phyloP scores from a whole-genome alignment of 2,888 invertebrate species.

The Pachycephus smyrnensis region DNA sequence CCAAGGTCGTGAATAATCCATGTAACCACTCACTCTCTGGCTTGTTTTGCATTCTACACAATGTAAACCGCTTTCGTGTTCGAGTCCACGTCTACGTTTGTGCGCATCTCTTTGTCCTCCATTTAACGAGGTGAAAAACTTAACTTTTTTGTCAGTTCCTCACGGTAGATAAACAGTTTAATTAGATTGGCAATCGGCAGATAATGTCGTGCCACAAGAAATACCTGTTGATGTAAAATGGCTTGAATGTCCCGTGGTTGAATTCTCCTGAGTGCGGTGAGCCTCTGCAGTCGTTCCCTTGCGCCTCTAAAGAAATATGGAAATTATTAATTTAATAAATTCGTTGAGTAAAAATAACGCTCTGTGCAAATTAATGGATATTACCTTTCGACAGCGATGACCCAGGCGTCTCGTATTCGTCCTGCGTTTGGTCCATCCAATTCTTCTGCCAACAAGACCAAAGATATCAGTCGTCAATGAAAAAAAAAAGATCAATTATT shows the following conservation, averaged over 20 bases:
- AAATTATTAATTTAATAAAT: constrained; percentile 7
- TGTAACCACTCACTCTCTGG: constrained; percentile 31
- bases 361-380: background rate
- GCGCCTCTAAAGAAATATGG: constrained; percentile 61
- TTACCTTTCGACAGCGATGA: constrained; percentile 97
- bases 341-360: background rate
- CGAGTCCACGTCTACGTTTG: background rate
- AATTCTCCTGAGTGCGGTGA: constrained; percentile 92
- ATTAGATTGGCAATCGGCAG: background rate
- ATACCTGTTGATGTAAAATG: constrained; percentile 62
- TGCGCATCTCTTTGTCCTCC: background rate
- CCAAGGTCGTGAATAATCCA: constrained; percentile 48
- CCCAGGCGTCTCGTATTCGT: constrained; percentile 92
- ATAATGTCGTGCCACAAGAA: background rate
- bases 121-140: background rate
- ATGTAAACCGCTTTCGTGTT: background rate
- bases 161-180: background rate
- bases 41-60: background rate
- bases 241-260: constrained; percentile 74
- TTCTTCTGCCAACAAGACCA: constrained; percentile 55
- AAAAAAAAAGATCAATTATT: constrained; percentile 16
- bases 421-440: constrained; percentile 62
- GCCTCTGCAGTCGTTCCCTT: constrained; percentile 89
- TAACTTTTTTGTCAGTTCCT: background rate
- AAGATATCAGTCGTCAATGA: constrained; percentile 22